Base-by-base conservation (phyloP, 2,113 vertebrate genomes). In the Pica pica region DNA sequence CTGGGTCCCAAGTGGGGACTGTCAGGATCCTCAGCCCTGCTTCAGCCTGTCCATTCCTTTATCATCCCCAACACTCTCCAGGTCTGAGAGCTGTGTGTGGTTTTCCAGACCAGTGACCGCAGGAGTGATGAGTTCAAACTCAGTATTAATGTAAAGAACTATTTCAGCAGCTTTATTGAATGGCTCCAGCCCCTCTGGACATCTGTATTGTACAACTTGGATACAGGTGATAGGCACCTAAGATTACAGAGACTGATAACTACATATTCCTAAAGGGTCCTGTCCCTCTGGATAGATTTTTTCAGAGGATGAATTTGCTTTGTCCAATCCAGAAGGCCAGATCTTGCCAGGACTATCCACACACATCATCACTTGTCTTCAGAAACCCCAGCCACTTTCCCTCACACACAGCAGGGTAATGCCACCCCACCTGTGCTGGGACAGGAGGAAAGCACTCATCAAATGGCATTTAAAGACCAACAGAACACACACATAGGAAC, bases 201-300 rank as follows among this genome's bases (percentile, higher is more conserved):
- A 96, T 96, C 92, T 89, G 56, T 96, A 94, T 94, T 56, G 86
- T 63, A 76, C 93, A 33, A 17, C 80, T 61, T 76, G 94, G 88
- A 60, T 47, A 50, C 90, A 95, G 86, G 95, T 94, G 93, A 96
- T 94, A 79, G 95, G 89, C 95, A 97, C 94, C 94, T 61, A 52
- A 96, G 95, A 96, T 96, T 61, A 93, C 64, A 76, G 76, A 76
- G 28, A 73, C 73, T 64, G 95, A 96, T 96, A 96, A 87, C 90
- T 87, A 4, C 60, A 89, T 75, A 53, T 61, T 82, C 90, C 80
- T 95, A 87, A 96, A 79, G 77, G 28, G 73, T 49, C 76, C 76
- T 95, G 94, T 95, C 94, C 76, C 67, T 80, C 60, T 7, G 16
- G 88, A 83, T 84, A 84, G 93, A 96, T 94, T 95, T 95, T 93